These are phyloP conservation scores for Drosophila anceps DNA, from an alignment of 2,888 invertebrate species.

Conservation along the genomic window DNA sequence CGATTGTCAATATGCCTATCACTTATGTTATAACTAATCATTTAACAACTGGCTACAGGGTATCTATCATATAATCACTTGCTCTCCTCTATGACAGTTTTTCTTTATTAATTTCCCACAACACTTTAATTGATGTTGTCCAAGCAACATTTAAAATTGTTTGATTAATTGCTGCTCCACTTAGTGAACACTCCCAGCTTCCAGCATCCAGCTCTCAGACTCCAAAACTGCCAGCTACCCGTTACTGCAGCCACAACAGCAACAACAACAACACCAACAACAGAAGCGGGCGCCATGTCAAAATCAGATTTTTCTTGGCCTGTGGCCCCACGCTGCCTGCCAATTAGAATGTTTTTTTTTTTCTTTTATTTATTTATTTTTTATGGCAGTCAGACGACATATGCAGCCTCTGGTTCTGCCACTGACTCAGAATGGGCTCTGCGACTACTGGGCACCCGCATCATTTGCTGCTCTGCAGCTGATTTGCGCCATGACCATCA, in stretches of 20 bases:
- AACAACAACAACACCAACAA: neutral
- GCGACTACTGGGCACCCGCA: slow-evolving; percentile 42
- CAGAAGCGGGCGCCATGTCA: slow-evolving; percentile 30
- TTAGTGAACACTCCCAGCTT: slow-evolving; percentile 25
- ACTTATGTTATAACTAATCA: neutral
- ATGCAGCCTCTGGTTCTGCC: slow-evolving; percentile 12
- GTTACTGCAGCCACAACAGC: neutral
- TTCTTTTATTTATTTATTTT: slow-evolving; percentile 11
- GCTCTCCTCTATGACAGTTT: neutral
- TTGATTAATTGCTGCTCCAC: slow-evolving; percentile 64
- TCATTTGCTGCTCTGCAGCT: slow-evolving; percentile 28
- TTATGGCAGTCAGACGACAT: slow-evolving; percentile 56
- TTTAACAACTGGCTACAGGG: slow-evolving; percentile 6
- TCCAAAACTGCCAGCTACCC: neutral
- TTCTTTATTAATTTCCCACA: slow-evolving; percentile 47
- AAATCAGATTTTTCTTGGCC: slow-evolving; percentile 8
- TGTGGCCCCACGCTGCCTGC: slow-evolving; percentile 48
- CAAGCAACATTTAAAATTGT: slow-evolving; percentile 22
- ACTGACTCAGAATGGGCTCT: slow-evolving; percentile 1
- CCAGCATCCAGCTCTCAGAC: neutral
- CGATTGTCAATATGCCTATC: neutral
- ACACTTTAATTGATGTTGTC: slow-evolving; percentile 58
- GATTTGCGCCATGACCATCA: slow-evolving; percentile 56
- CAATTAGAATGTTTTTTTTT: slow-evolving; percentile 65
- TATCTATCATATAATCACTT: slow-evolving; percentile 4